Base-by-base conservation (phyloP, 2,113 vertebrate species). In the Eubucco bourcierii region DNA sequence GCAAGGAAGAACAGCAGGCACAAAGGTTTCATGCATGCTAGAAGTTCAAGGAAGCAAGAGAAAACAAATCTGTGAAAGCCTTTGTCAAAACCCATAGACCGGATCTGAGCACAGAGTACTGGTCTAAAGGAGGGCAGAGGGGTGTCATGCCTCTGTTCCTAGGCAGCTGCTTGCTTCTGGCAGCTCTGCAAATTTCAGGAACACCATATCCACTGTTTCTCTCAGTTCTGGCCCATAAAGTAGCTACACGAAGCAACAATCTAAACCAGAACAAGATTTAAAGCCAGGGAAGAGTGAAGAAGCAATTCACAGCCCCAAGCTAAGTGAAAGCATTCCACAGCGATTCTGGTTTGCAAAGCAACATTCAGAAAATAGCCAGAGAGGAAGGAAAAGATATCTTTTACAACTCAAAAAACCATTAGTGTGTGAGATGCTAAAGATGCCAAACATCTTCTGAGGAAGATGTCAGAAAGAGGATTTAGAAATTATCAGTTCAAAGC, bases 101-200 rank as follows among this genome's bases (percentile, higher is more conserved):
- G 71, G 60, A 80, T 60, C 25, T 33, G 21, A 90, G 33, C 37
- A 73, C 55, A 77, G 23, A 61, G 10, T n/a, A 50, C 23, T 76
- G 50, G 39, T 58, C 55, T 92, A 44, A 81, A 66, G 33, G 39
- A 92, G 50, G n/a, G 20, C 50, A 77, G 21, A 12, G 16, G 21
- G 9, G 2, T 61, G 19, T 70, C 19, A 34, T 2, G 15, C 63
- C 33, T 71, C 75, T 84, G 56, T 25, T 87, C 33, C 72, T 67
- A 65, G 13, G 21, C 34, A 94, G 82, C 41, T 74, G 55, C 25
- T 81, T 77, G 31, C 68, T 90, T 80, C 68, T 73, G 75, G 56
- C 63, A 79, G 75, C 63, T 79, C 81, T 82, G 59, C 34, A 90
- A 92, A 95, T 74, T 46, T 55, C 56, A 83, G 56, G 55, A 93